Evolutionary conservation across 1,140 invertebrate genomes (phyloP), one percentile per base, ranked within the genome.

Genomic region (Panagrolaimus sp.): DNA sequence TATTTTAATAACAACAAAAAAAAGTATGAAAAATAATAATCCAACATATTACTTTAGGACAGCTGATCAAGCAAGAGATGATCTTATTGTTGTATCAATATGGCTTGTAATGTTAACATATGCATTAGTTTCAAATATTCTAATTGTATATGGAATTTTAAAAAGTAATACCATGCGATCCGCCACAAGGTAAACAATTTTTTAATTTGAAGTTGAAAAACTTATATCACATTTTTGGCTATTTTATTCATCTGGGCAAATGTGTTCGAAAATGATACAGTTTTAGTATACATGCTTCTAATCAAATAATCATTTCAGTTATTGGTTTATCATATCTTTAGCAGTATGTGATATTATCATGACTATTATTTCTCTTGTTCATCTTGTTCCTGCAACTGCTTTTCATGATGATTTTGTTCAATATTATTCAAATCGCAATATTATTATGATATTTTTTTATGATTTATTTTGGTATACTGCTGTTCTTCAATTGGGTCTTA

Each of bases 401-500:
- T 77, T 76, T 52, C 75, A 77, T 62, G 63, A 63, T 14, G 43
- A 52, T 24, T 77, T 71, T 65, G 71, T 76, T n/a, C 32, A 72
- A 70, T 55, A 73, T 21, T 63, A 73, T n/a, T 70, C 70, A 7
- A 14, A 26, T 10, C 52, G 75, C 2, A 77, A 77, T 62, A 76
- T 77, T 47, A 38, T 75, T 1, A 72, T 76, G 71, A 70, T 77
- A 15, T 77, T 77, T 52, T 73, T 77, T 58, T 77, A 77, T 55
- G 75, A 77, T 45, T 65, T 77, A 28, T 77, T 77, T 62, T 77
- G 75, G 75, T 77, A 77, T 63, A 76, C 74, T 10, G 75, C 67
- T 38, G 75, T 77, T 5, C 65, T 77, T 6, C 73, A 77, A 64
- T 47, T 77, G 28, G 75, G 75, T 15, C 44, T 76, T 28, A 77